Evolutionary conservation across 2,888 invertebrate species (phyloP).

Genomic region (Anoplius nigerrimus): DNA sequence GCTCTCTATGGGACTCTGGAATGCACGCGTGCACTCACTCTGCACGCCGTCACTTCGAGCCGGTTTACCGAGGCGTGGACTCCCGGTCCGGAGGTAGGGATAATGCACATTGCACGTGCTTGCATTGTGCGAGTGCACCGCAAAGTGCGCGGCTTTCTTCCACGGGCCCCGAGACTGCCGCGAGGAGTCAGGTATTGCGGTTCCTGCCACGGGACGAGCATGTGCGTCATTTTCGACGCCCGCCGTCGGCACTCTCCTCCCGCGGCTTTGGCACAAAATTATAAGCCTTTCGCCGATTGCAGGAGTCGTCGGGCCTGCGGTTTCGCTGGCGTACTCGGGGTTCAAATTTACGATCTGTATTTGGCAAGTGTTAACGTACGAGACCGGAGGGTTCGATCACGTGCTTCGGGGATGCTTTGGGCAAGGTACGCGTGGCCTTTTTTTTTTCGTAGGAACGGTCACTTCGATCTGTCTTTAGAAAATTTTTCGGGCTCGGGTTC

Average conservation of each 20-base stretch:
- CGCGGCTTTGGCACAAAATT: too few relatives aligned
- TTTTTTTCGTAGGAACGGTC: not conserved
- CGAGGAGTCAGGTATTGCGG: constrained; percentile 44
- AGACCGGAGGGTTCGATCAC: too few relatives aligned
- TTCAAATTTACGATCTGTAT: too few relatives aligned
- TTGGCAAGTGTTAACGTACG: too few relatives aligned
- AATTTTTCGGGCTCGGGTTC: constrained; percentile 54
- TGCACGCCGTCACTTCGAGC: constrained; percentile 10
- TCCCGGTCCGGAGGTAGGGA: constrained; percentile 32
- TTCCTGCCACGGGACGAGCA: constrained; percentile 41
- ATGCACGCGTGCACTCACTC: not conserved
- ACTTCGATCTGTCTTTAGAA: constrained; percentile 29
- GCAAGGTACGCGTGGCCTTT: too few relatives aligned
- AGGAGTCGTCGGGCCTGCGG: too few relatives aligned
- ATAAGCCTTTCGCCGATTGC: too few relatives aligned
- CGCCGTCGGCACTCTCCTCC: too few relatives aligned
- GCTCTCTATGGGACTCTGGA: not conserved
- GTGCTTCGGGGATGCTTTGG: too few relatives aligned
- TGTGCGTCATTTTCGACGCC: constrained; percentile 36
- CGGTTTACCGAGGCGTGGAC: constrained; percentile 32
- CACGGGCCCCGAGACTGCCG: constrained; percentile 22
- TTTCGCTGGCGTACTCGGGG: too few relatives aligned
- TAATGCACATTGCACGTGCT: constrained; percentile 55
- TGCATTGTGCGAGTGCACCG: constrained; percentile 46
- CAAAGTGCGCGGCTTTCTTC: constrained; percentile 52